Evolutionary conservation across 2,797 vertebrate genomes (phyloP).

Genomic region (Lindbergichthys nudifrons): DNA sequence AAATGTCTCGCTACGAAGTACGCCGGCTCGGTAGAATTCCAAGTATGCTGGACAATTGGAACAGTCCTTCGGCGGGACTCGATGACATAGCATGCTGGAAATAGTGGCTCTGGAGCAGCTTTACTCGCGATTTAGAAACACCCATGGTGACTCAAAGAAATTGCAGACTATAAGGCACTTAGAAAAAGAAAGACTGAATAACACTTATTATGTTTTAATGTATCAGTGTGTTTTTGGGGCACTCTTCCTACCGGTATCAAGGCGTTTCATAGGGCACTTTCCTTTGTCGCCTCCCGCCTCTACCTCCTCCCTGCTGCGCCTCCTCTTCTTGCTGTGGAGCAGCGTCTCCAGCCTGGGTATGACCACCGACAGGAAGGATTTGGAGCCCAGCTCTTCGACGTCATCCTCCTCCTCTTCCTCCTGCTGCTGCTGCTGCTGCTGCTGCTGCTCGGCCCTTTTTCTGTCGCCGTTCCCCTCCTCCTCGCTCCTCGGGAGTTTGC

Average conservation of each 20-base stretch:
- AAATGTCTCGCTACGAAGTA: too few species aligned
- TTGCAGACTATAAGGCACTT: background rate
- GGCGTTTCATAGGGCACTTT: constrained; percentile 90
- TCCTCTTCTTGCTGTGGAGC: constrained; percentile 97
- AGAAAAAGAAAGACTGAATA: too few species aligned
- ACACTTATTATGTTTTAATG: too few species aligned
- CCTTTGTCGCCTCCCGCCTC: constrained; percentile 89
- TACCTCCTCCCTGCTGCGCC: constrained; percentile 88
- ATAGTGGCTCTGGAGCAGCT: too few species aligned
- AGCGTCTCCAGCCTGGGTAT: constrained; percentile 97
- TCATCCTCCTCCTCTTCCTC: constrained; percentile 60
- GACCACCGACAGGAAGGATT: constrained; percentile 98
- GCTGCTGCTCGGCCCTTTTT: constrained; percentile 78
- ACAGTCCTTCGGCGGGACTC: too few species aligned
- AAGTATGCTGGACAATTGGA: too few species aligned
- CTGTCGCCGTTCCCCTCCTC: constrained; percentile 77
- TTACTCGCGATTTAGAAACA: too few species aligned
- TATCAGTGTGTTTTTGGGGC: background rate
- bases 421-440: background rate
- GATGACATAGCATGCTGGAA: too few species aligned
- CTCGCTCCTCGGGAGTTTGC: constrained; percentile 86
- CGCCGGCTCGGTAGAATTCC: too few species aligned
- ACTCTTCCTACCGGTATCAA: constrained; percentile 88
- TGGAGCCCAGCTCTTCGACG: constrained; percentile 91
- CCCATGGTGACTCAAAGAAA: constrained; percentile 13